Conservation (phyloP, 53 echinoderm and acorn worm genomes). For the Henricia sp. region DNA sequence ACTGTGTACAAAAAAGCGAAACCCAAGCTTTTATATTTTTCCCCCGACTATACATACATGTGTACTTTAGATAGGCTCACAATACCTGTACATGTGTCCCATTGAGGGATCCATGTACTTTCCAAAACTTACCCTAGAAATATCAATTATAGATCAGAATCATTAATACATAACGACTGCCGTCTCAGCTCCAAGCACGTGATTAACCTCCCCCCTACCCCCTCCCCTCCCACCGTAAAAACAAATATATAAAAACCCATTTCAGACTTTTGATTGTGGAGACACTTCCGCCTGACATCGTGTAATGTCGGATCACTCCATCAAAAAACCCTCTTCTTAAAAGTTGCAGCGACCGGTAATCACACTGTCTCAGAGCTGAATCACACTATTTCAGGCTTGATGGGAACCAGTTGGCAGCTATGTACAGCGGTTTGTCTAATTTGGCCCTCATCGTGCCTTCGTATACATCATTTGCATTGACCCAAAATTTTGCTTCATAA, state of each 20-base stretch:
- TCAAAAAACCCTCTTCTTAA: constrained; percentile 12
- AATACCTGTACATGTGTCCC: no score
- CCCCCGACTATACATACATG: no score
- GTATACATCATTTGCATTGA: no score
- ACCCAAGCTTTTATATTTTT: no score
- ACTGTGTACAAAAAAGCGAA: no score
- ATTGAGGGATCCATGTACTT: constrained; percentile 11
- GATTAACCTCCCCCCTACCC: neutral
- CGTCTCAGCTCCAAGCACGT: neutral
- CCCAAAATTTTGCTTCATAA: no score
- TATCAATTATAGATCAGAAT: constrained; percentile 14
- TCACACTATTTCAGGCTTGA: no score
- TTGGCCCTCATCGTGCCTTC: no score
- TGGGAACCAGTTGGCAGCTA: constrained; percentile 39
- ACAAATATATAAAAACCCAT: neutral
- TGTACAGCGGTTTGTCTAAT: no score
- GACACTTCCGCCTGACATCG: constrained; percentile 13
- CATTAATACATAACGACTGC: constrained; percentile 29
- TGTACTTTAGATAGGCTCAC: no score
- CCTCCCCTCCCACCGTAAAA: neutral
- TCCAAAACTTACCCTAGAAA: neutral
- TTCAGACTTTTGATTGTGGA: constrained; percentile 22
- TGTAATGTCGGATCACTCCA: constrained; percentile 14
- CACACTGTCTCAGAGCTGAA: constrained; percentile 36
- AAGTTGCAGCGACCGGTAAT: constrained; percentile 62